Base-by-base conservation (phyloP, 2,888 invertebrate species). In the Mantis religiosa region DNA sequence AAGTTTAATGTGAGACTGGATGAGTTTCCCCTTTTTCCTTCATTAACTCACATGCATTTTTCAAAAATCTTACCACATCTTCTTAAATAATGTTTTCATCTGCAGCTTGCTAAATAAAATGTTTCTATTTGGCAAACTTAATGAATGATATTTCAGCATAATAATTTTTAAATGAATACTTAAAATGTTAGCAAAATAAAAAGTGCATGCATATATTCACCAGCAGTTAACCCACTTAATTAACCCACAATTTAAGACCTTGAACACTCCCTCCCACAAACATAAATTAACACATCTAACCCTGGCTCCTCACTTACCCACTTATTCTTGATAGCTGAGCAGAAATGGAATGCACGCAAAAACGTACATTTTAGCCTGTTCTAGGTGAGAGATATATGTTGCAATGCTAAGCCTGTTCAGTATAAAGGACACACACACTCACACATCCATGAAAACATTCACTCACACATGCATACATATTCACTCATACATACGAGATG, bases 381-480 rank as follows among this genome's bases (percentile, higher is more conserved):
- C 87, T 87, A 87, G 87, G 54, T 82, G 87, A 82, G 87, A 27
- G 82, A 82, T 87, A 87, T 41, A 87, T 82, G 87, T 87, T 87
- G 82, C 87, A 87, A 71, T 82, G 34, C 87, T 82, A 87, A n/a
- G 30, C 82, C 87, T 34, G 54, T 82, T 87, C 82, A 87, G 82
- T 34, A 87, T 82, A 34, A 34, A 30, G 87, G 87, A 34, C 34
- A 87, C 87, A 87, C 82, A 34, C 87, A 82, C 82, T 82, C 54
- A 71, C 25, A 41, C 41, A 41, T 41, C 41, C 41, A 41, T 41
- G 12, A 12, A 71, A 9, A 71, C 25, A 71, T 71, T 25, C 82
- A 82, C 82, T 41, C 87, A 82, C 28, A 9, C 87, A 34, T n/a
- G n/a, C n/a, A n/a, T n/a, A 34, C 34, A 47, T 20, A 28, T n/a